A percentile compares a stretch with the other conserved stretches of the same genome.
Conservation (phyloP, 2,797 vertebrate species). For the Periophthalmus magnuspinnatus region DNA sequence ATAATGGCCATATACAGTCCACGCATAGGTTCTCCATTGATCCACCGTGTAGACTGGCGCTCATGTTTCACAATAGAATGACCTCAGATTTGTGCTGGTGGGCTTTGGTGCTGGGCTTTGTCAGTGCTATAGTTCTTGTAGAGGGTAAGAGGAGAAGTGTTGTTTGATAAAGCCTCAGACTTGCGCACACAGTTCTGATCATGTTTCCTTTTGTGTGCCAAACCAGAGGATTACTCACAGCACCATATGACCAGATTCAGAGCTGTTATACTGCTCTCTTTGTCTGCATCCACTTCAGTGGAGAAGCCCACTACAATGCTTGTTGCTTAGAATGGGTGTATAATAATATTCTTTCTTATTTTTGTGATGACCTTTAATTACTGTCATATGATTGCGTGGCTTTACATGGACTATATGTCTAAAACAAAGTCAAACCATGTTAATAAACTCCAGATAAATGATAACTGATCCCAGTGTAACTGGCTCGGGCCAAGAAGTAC, state of each 20-base stretch:
- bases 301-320: neutral
- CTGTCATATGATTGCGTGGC: neutral
- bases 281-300: neutral
- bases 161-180: conserved; percentile 31
- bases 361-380: neutral
- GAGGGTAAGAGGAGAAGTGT: conserved; percentile 17
- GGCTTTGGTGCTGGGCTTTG: conserved; percentile 7
- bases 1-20: neutral
- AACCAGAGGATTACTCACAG: conserved; percentile 28
- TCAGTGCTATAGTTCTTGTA: conserved; percentile 6
- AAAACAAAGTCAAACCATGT: too few relatives aligned
- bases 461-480: too few relatives aligned
- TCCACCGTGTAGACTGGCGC: neutral
- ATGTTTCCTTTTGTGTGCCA: conserved; percentile 33
- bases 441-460: too few relatives aligned
- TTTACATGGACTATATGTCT: neutral
- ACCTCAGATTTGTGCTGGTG: conserved; percentile 5
- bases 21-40: conserved; percentile 1
- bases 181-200: conserved; percentile 30
- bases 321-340: neutral
- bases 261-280: conserved; percentile 12
- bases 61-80: conserved; percentile 12
- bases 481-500: too few relatives aligned
- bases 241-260: conserved; percentile 25
- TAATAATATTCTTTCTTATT: neutral